Evolutionary conservation across 2,888 invertebrate genomes (phyloP), one percentile per base, ranked within the genome.

Genomic region (Euspilapteryx auroguttella): DNA sequence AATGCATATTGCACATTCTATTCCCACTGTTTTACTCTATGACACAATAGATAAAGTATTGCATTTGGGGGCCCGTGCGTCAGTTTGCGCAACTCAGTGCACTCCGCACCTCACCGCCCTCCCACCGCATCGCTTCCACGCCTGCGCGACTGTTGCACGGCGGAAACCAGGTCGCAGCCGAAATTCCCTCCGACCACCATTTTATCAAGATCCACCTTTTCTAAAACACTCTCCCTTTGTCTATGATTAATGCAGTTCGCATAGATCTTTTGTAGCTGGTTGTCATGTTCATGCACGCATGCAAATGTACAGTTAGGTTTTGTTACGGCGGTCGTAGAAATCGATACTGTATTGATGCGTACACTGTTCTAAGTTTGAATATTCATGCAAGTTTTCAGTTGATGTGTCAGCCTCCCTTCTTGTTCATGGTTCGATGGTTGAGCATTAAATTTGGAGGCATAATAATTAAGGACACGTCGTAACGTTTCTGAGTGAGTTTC

Each of bases 81-180:
- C 44, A 47, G 49, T 73, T 75, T 75, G 73, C 73, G 73, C 73
- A 75, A 75, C 73, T 69, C 73, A 49, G 40, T 75, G 73, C 73
- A 73, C 30, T 42, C 38, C 34, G 34, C 33, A 31, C 37, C 30
- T 31, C 34, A 33, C 33, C 34, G 29, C 37, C 37, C 37, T 38
- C 35, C 42, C 29, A 8, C 14, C 20, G 15, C 21, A 6, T 12
- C 20, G n/a, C 21, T 47, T 54, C 44, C 63, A 64, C 73, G 73
- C 73, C 46, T 71, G 73, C 73, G 73, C 71, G 66, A 57, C 56
- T 56, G 50, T 55, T 66, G 73, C 73, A 75, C 56, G 64, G 62
- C 66, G 63, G 65, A 71, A 73, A n/a, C 64, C 69, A 54, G 73
- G 71, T 66, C 71, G 68, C 59, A 62, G 55, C 68, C 66, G 52